phyloP scores from a whole-genome alignment of 2,113 vertebrate genomes.

The Mirounga angustirostris region DNA sequence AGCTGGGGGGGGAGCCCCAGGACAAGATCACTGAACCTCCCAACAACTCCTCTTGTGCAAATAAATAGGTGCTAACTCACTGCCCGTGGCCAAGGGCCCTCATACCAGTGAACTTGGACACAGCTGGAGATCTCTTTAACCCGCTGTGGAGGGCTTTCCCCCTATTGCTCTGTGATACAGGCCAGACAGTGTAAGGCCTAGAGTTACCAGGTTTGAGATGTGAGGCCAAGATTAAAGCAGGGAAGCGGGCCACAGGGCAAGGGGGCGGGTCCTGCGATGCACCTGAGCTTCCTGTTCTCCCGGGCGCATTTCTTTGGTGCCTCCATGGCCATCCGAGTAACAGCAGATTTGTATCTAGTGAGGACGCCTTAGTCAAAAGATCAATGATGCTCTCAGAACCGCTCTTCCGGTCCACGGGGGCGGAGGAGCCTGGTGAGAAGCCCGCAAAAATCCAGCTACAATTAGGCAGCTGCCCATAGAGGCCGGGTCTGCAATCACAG shows the following conservation, averaged over 20 bases:
- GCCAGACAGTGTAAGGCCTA: conserved; percentile 47
- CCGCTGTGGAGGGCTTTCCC: conserved; percentile 42
- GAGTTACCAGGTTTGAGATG: conserved; percentile 27
- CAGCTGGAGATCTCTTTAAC: conserved; percentile 71
- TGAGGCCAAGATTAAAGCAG: background rate
- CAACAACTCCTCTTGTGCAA: background rate
- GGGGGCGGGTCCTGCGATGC: background rate
- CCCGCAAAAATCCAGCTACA: conserved; percentile 37
- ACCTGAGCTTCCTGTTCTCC: conserved; percentile 68
- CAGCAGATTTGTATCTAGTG: conserved; percentile 82
- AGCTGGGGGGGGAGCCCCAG: accelerated
- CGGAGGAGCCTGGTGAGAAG: background rate
- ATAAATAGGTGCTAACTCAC: conserved; percentile 41
- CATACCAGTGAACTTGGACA: conserved; percentile 56
- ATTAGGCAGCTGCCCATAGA: conserved; percentile 44
- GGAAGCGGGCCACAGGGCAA: background rate
- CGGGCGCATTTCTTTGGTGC: too few species aligned
- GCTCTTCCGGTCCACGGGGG: background rate
- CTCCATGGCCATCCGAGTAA: conserved; percentile 3
- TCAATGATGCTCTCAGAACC: conserved; percentile 67
- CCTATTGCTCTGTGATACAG: conserved; percentile 60
- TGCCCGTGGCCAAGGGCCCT: background rate
- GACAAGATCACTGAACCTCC: background rate
- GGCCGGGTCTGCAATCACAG: conserved; percentile 63
- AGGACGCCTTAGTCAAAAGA: conserved; percentile 77